A percentile compares a stretch with the other conserved stretches of the same genome.
Conservation (phyloP, 2,797 vertebrate genomes). For the Merluccius polli region DNA sequence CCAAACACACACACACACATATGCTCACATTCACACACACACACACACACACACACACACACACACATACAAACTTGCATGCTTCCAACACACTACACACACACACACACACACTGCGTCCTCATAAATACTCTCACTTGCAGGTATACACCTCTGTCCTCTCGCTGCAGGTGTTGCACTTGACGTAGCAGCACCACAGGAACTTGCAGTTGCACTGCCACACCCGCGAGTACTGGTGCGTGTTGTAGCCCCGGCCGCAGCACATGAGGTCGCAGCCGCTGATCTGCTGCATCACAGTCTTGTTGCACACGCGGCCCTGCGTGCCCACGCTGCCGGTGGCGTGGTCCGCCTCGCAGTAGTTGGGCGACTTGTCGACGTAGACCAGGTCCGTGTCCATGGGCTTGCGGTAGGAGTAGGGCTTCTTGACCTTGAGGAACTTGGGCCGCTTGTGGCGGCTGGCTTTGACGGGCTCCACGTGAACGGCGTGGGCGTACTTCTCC, state of each 20-base stretch:
- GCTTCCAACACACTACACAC: conserved; percentile 14
- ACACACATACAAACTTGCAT: conserved; percentile 19
- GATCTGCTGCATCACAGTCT: conserved; percentile 87
- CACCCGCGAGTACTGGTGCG: conserved; percentile 93
- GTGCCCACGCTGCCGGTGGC: conserved; percentile 91
- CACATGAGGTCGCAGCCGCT: conserved; percentile 96
- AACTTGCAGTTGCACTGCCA: conserved; percentile 99
- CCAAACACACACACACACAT: neutral
- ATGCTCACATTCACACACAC: conserved; percentile 14
- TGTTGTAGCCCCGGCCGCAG: conserved; percentile 96
- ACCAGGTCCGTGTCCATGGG: conserved; percentile 96
- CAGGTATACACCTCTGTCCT: conserved; percentile 96
- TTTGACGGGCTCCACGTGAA: conserved; percentile 91
- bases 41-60: conserved; percentile 36
- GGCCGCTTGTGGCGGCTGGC: conserved; percentile 93
- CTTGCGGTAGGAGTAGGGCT: conserved; percentile 91
- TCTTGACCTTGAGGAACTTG: conserved; percentile 96
- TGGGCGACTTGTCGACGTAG: conserved; percentile 94
- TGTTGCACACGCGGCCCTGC: conserved; percentile 94
- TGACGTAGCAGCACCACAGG: conserved; percentile 98
- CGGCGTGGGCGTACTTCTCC: conserved; percentile 91
- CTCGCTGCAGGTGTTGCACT: conserved; percentile 98
- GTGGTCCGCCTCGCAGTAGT: conserved; percentile 93
- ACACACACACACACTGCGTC: conserved; percentile 3
- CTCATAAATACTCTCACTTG: conserved; percentile 80